Conservation (phyloP, 2,888 invertebrate genomes). For the Carpatolechia fugitivella region DNA sequence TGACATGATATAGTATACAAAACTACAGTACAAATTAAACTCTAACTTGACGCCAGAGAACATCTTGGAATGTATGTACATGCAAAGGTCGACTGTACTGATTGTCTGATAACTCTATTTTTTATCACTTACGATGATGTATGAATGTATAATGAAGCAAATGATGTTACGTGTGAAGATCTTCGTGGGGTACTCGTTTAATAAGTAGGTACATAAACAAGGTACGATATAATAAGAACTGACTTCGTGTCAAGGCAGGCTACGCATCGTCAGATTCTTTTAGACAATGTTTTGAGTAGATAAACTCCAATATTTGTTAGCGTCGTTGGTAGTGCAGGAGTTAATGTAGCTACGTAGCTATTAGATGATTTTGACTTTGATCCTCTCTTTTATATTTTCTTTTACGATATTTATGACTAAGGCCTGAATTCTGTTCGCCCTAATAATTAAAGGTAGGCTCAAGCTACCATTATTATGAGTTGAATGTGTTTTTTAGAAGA, state of each 20-base stretch:
- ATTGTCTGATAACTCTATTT: not conserved
- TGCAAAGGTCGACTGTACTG: not conserved
- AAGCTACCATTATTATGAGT: no score
- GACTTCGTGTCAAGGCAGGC: not conserved
- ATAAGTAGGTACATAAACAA: not conserved
- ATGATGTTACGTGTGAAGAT: not conserved
- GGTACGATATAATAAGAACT: not conserved
- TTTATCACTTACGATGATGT: not conserved
- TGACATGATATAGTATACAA: slow-evolving; percentile 38
- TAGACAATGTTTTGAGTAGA: not conserved
- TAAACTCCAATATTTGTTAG: not conserved
- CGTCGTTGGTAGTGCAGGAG: no score
- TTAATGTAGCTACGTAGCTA: not conserved
- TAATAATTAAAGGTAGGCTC: no score
- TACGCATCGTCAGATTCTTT: not conserved
- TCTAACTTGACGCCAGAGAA: not conserved
- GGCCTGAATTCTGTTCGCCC: no score
- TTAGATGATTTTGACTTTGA: no score
- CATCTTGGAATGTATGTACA: not conserved
- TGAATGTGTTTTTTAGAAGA: no score
- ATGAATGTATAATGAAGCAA: slow-evolving; percentile 2
- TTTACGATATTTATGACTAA: no score
- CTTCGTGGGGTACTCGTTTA: not conserved
- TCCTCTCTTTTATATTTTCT: no score
- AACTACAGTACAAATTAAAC: not conserved